Conservation (phyloP, 2,888 invertebrate species). For the Xestia xanthographa region DNA sequence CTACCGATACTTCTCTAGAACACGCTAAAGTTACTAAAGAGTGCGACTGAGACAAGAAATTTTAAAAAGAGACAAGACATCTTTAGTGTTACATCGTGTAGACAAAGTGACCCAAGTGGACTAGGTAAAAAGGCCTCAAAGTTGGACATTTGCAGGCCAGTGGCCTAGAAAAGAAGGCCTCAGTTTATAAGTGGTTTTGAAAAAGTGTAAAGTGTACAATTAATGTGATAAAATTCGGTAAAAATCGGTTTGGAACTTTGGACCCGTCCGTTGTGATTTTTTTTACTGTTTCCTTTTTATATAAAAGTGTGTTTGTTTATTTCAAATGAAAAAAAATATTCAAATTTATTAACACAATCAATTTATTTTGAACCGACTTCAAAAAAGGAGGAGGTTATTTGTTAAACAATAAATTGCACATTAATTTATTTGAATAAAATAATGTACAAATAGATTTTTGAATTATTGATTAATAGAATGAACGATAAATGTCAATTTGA, state of each 20-base stretch:
- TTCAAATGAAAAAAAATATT: not conserved
- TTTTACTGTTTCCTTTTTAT: slow-evolving; percentile 4
- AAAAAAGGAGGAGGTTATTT: too few relatives aligned
- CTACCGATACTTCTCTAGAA: slow-evolving; percentile 76
- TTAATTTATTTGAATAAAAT: slow-evolving; percentile 20
- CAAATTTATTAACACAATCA: slow-evolving; percentile 16
- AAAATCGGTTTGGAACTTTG: slow-evolving; percentile 48
- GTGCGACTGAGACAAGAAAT: slow-evolving; percentile 71
- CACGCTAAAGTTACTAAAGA: slow-evolving; percentile 73
- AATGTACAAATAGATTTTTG: slow-evolving; percentile 28
- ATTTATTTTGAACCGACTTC: too few relatives aligned
- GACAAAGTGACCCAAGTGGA: slow-evolving; percentile 36
- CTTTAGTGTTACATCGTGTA: slow-evolving; percentile 25
- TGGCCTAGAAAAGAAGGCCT: slow-evolving; percentile 28
- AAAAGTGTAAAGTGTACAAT: slow-evolving; percentile 47
- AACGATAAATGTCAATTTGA: slow-evolving; percentile 76
- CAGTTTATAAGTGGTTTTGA: slow-evolving; percentile 20
- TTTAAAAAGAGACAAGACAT: slow-evolving; percentile 41
- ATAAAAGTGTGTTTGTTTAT: slow-evolving; percentile 34
- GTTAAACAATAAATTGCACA: slow-evolving; percentile 1
- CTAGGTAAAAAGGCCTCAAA: slow-evolving; percentile 32
- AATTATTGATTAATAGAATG: slow-evolving; percentile 49
- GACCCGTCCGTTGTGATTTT: slow-evolving; percentile 63
- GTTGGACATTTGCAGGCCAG: slow-evolving; percentile 13
- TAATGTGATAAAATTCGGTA: slow-evolving; percentile 58